A percentile compares a stretch with the other conserved stretches of the same genome.
Conservation (phyloP, 2,113 vertebrate species). For the Rhombomys opimus region DNA sequence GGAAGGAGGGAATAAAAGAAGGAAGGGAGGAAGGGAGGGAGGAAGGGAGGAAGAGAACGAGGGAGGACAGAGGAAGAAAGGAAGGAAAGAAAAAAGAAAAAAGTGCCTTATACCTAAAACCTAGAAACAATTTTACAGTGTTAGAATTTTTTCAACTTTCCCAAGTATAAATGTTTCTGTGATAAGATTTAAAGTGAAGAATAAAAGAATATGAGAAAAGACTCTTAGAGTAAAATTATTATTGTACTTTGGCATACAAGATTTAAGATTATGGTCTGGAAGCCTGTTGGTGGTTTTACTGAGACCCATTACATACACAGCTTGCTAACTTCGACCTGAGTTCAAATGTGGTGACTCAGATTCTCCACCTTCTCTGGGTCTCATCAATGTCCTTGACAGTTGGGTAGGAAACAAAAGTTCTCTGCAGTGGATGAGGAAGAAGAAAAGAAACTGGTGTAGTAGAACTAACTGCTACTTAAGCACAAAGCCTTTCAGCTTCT, state of each 20-base stretch:
- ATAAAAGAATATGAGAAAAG: background rate
- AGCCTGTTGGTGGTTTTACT: background rate
- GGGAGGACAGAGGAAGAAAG: background rate
- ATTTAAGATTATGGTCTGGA: background rate
- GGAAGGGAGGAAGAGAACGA: no score
- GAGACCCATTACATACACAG: background rate
- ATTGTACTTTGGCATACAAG: background rate
- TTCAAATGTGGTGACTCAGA: conserved; percentile 1
- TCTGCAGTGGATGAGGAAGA: background rate
- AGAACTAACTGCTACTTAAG: background rate
- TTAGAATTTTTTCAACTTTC: background rate
- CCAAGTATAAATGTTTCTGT: conserved; percentile 25
- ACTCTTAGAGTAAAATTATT: background rate
- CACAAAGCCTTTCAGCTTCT: background rate
- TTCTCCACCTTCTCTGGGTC: background rate
- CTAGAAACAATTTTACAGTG: background rate
- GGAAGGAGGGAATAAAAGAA: no score
- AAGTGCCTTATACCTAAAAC: conserved; percentile 2
- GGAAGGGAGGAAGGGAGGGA: no score
- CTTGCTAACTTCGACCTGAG: background rate
- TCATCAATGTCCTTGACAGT: background rate
- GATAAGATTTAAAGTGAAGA: background rate
- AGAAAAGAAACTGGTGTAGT: background rate
- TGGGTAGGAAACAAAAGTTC: background rate
- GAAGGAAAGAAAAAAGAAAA: background rate